Evolutionary conservation across 2,888 invertebrate species (phyloP), one percentile per base, ranked within the genome.

Genomic region (Philereme vetulata): DNA sequence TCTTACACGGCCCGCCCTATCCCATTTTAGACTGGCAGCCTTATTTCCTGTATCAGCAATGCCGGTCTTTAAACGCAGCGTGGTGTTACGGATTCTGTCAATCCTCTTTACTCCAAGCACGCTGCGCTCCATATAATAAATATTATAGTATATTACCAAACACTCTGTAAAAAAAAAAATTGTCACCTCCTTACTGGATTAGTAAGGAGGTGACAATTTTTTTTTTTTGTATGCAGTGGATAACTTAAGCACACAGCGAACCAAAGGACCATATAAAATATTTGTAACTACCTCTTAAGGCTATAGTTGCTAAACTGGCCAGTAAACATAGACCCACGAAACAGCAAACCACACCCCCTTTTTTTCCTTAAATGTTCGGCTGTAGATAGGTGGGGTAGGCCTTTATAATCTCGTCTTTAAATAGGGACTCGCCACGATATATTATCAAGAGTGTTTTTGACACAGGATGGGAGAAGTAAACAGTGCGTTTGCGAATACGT

Each of bases 361-460:
- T 32, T 45, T 21, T 1, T 9, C 5, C 52, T 43, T 40, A 49
- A 38, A 48, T 54, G 42, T 52, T 32, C 11, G 4, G 44, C 48
- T 21, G 4, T 10, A 45, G 40, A 43, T 35, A n/a, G 34, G 35
- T 43, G 42, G 5, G 54, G 55, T 59, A 64, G 73, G 36, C 70
- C 72, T 62, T 72, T 74, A 74, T 63, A 59, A 43, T 34, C 58
- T 61, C 62, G 21, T 21, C 21, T 21, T 21, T 21, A 21, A 59
- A 1, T 34, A 33, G 11, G 5, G 46, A 6, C 7, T 36, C 60
- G 49, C 67, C 59, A 69, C 76, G 62, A 83, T 84, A 84, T 82
- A 80, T 85, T 81, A 84, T 68, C 50, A 65, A 70, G 77, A 77
- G 77, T 86, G 84, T 69, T 74, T 72, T 67, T 86, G 86, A 85